A percentile compares a stretch with the other conserved stretches of the same genome.
Evolutionary conservation across 2,113 vertebrate genomes (phyloP).

Genomic region (Notechis scutatus): DNA sequence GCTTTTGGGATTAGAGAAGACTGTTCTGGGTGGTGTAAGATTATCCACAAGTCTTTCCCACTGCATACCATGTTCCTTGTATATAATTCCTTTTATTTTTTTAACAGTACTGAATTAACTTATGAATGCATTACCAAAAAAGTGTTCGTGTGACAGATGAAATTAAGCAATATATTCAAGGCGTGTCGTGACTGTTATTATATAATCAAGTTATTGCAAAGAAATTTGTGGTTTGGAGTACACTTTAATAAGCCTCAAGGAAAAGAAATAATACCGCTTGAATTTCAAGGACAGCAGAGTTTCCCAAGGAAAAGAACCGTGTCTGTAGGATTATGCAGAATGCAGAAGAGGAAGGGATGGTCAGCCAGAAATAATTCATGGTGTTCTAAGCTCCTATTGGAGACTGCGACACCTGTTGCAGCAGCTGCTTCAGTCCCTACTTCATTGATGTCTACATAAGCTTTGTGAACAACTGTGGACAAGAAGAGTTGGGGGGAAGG

Average conservation of each 20-base stretch:
- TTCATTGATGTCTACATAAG: constrained; percentile 70
- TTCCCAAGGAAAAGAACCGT: constrained; percentile 66
- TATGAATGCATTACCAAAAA: background rate
- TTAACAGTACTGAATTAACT: background rate
- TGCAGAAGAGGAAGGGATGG: constrained; percentile 70
- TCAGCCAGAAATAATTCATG: constrained; percentile 62
- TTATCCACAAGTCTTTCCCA: background rate
- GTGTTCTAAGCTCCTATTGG: constrained; percentile 26
- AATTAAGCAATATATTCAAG: background rate
- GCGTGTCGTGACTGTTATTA: background rate
- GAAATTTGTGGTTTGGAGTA: background rate
- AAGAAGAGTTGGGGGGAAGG: constrained; percentile 52
- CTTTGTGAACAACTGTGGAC: constrained; percentile 69
- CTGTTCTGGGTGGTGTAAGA: background rate
- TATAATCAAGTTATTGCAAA: background rate
- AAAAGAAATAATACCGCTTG: background rate
- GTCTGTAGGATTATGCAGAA: constrained; percentile 63
- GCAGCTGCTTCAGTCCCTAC: constrained; percentile 62
- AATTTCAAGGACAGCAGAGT: constrained; percentile 63
- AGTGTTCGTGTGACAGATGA: background rate
- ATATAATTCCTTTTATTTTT: background rate
- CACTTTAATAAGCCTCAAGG: background rate
- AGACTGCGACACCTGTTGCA: constrained; percentile 46
- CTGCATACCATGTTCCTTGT: background rate
- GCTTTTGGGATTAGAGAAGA: background rate